Base-by-base conservation (phyloP, 2,113 vertebrate genomes). In the Vulpes vulpes region DNA sequence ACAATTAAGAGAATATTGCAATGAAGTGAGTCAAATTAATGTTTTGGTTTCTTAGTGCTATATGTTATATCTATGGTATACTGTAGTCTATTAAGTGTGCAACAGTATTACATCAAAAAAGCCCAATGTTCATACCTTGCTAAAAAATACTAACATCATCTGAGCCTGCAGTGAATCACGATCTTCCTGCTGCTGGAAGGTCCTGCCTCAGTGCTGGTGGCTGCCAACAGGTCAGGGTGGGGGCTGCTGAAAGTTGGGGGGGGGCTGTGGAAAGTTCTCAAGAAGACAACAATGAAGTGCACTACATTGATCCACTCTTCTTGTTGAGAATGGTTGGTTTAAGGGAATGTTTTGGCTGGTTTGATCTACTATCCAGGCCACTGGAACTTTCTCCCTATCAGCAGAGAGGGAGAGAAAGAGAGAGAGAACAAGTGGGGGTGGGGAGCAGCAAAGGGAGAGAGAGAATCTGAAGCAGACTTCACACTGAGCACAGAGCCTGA, bases 191-290 rank as follows among this genome's bases (percentile, higher is more conserved):
- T 32, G 65, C 30, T 1, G 7, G 65, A 17, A 32, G 30, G 71
- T 22, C 71, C 17, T 11, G 20, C 35, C 35, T 12, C 20, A 23
- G 35, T 22, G 69, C 69, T 6, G 4, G 23, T 4, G 69, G 69
- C 20, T n/a, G 71, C 71, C 5, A 2, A 11, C 22, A 6, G 20
- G 38, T 7, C 2, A 2, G 71, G 11, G 11, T 8, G 11, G 2
- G 1, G 38, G 71, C 38, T 25, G 71, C 38, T 3, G 38, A 14
- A 43, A 38, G 38, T 17, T 43, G 38, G 32, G 19, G 43, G 43
- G 38, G 11, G 11, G 71, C 71, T 22, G 5, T 22, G 2, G 71
- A 20, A 38, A 43, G 71, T 23, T 73, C 71, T 38, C 71, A 7
- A 73, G 43, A 25, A 49, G 67, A 71, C 2, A 2, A 38, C 19